Percentiles rank a stretch among this genome's conserved stretches.
phyloP scores from a whole-genome alignment of 2,888 invertebrate species.

The Dysmachus trigonus region DNA sequence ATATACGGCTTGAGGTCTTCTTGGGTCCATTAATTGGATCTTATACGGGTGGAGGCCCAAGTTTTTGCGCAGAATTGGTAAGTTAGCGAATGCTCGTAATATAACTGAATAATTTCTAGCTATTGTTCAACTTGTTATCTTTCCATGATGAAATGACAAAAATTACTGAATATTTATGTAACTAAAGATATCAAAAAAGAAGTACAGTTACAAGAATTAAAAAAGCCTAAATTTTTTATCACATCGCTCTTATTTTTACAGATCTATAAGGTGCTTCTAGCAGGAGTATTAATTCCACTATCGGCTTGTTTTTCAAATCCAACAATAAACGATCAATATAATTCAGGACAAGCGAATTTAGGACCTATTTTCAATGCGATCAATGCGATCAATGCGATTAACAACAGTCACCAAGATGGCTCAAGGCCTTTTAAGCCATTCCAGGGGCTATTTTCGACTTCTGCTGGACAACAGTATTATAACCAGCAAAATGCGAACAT shows the following conservation, averaged over 20 bases:
- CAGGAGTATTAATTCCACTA: background rate
- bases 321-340: background rate
- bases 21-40: too few species aligned
- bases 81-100: too few species aligned
- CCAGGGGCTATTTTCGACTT: background rate
- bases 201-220: too few species aligned
- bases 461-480: background rate
- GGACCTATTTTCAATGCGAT: slow-evolving; percentile 13
- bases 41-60: too few species aligned
- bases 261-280: slow-evolving; percentile 3
- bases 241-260: background rate
- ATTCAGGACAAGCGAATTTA: background rate
- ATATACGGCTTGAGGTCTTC: too few species aligned
- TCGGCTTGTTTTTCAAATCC: background rate
- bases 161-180: too few species aligned
- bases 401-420: background rate
- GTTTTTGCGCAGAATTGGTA: too few species aligned
- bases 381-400: background rate
- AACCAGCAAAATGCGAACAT: background rate
- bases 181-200: too few species aligned
- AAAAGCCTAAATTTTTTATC: too few species aligned
- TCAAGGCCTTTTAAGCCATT: slow-evolving; percentile 4
- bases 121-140: too few species aligned
- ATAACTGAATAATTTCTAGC: too few species aligned
- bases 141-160: too few species aligned